Percentiles rank a stretch among this genome's conserved stretches.
phyloP scores from a whole-genome alignment of 2,888 invertebrate genomes.

The Agonum fuliginosum region DNA sequence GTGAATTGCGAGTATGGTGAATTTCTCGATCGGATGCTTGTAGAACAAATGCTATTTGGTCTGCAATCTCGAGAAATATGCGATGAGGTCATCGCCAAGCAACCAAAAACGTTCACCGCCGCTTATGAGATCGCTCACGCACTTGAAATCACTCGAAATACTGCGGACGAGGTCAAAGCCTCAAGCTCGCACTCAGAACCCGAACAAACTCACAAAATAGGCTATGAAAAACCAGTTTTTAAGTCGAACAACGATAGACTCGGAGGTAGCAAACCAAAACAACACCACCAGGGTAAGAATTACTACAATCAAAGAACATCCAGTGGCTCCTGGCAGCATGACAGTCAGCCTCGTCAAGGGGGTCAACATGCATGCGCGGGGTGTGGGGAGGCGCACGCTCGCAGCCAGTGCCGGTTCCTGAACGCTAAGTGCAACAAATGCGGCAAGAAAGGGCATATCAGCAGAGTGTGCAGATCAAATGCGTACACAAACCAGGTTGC shows the following conservation, averaged over 20 bases:
- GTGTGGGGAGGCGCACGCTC: conserved; percentile 44
- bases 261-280: too few species aligned
- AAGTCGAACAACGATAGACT: too few species aligned
- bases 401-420: conserved; percentile 46
- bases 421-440: conserved; percentile 21
- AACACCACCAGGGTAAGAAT: background rate
- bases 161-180: conserved; percentile 15
- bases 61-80: conserved; percentile 53
- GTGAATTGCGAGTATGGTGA: conserved; percentile 56
- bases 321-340: too few species aligned
- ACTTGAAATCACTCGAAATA: conserved; percentile 52
- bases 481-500: too few species aligned
- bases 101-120: conserved; percentile 34
- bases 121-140: conserved; percentile 54
- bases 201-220: conserved; percentile 15
- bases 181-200: too few species aligned
- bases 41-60: conserved; percentile 50
- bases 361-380: conserved; percentile 13
- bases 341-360: too few species aligned
- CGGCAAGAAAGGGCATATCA: conserved; percentile 47
- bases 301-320: too few species aligned
- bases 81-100: conserved; percentile 53
- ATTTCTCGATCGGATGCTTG: conserved; percentile 51
- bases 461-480: conserved; percentile 18
- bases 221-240: background rate